Evolutionary conservation across 2,113 vertebrate species (phyloP), one percentile per base, ranked within the genome.

Genomic region (Charina bottae): DNA sequence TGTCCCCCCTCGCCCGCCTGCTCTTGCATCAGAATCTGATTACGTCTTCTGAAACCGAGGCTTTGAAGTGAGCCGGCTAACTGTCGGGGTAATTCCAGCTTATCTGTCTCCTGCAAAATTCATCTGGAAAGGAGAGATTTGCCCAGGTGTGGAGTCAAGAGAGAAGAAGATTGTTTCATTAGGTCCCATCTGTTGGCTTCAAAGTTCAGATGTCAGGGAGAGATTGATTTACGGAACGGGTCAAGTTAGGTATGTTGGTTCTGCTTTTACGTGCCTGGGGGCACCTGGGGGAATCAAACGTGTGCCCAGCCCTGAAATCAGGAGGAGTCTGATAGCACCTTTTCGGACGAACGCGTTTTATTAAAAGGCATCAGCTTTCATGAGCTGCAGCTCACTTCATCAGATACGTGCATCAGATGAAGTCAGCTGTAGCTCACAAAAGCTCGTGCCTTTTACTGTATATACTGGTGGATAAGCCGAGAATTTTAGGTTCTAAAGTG

Each of bases 31-130:
- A 95, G 97, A 96, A 97, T 96, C 96, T 97, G 95, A 97, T 97
- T 97, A 97, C 95, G 93, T 92, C 92, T 94, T 90, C 94, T 91
- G 92, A 95, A 94, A 96, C 93, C 59, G 87, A 62, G 89, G 62
- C 97, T 98, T 98, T 98, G 97, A 98, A 97, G 97, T 97, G 93
- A 58, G 78, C 87, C 94, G 95, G 96, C 95, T 55, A 96, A 96
- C 93, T 95, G 96, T 95, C 87, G 92, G 93, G 93, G 94, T 95
- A 95, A 97, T 96, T 96, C 85, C 85, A 92, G 92, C 96, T 96
- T 89, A 96, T 91, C 94, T 94, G 89, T 83, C 93, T 97, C 93
- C 95, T 97, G 95, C 87, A 96, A 94, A 97, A 96, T 95, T 96
- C 89, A 83, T 94, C 94, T 94, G 96, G 91, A 96, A 96, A 96